These are phyloP conservation scores for Pardalotus punctatus DNA, from an alignment of 2,113 vertebrate genomes.

Conservation along the genomic window DNA sequence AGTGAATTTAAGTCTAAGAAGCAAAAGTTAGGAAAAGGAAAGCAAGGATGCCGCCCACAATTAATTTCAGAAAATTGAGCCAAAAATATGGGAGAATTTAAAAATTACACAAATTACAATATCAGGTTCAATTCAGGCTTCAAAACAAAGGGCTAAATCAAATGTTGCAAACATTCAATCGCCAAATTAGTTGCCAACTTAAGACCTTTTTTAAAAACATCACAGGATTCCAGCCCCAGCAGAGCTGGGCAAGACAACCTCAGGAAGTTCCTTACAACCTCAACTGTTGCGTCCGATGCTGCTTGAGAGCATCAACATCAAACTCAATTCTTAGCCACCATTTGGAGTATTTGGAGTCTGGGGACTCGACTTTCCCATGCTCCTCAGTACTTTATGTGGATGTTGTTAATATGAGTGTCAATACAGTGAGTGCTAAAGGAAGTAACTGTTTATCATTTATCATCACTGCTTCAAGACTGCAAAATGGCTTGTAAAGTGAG, in stretches of 20 bases:
- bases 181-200: not conserved
- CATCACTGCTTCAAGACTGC: not conserved
- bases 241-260: not conserved
- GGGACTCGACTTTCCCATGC: not conserved
- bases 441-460: not conserved
- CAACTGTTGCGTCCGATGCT: not conserved
- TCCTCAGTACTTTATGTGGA: not conserved
- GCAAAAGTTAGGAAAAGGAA: not conserved
- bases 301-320: fast-evolving
- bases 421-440: not conserved
- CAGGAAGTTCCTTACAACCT: not conserved
- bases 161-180: not conserved
- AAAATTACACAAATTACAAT: not conserved
- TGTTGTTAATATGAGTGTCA: not conserved
- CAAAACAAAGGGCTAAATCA: not conserved
- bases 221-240: not conserved
- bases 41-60: not conserved
- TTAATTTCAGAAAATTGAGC: not conserved
- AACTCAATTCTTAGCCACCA: not conserved
- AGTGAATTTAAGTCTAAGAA: not conserved
- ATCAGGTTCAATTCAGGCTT: not conserved
- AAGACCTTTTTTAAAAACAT: not conserved
- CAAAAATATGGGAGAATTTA: not conserved
- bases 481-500: not conserved
- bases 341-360: not conserved